Evolutionary conservation across 1,140 invertebrate species (phyloP).

Genomic region (Drosophila santomea): DNA sequence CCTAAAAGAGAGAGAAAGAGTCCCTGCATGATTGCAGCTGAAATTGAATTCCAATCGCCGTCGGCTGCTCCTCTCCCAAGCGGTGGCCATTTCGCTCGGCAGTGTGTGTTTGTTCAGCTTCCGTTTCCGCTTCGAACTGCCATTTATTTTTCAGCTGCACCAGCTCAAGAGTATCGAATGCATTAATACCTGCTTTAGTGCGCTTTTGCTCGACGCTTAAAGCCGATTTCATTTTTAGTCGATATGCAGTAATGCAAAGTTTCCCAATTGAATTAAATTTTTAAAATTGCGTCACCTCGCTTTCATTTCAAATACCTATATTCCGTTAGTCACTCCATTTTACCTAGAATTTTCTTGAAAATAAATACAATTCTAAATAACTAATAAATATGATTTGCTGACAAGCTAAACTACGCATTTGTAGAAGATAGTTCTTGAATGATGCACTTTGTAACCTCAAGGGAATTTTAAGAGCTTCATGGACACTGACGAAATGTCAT

Average conservation of each 20-base stretch:
- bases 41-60: conserved; percentile 68
- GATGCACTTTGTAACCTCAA: no score
- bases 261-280: not conserved
- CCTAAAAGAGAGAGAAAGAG: not conserved
- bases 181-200: conserved; percentile 2
- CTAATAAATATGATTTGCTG: no score
- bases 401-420: no score
- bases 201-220: conserved; percentile 7
- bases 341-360: no score
- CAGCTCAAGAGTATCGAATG: conserved; percentile 18
- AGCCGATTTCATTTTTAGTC: not conserved
- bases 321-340: no score
- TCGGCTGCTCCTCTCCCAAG: conserved; percentile 32
- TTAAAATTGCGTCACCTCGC: not conserved
- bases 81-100: conserved; percentile 45
- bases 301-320: not conserved
- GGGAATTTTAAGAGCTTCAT: no score
- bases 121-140: conserved; percentile 23
- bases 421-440: no score
- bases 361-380: no score
- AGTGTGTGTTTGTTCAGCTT: conserved; percentile 36
- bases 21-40: conserved; percentile 61
- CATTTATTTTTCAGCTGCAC: conserved; percentile 27
- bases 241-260: not conserved
- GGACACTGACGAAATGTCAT: no score